phyloP scores from a whole-genome alignment of 2,797 vertebrate species.

The Alauda arvensis region DNA sequence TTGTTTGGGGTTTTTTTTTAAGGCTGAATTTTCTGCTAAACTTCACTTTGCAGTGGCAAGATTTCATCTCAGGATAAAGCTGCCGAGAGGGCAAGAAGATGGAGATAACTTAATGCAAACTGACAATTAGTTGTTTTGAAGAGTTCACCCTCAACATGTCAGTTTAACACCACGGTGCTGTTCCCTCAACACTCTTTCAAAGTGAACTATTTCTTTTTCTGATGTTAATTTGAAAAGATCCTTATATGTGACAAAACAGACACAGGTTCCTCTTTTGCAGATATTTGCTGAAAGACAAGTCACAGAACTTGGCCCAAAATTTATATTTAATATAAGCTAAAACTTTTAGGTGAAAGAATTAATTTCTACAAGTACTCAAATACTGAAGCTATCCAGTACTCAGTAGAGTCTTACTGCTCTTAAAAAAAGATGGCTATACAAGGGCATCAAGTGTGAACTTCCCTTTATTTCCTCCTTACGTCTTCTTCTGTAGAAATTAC shows the following conservation, averaged over 20 bases:
- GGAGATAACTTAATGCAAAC: neutral
- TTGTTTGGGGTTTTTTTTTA: neutral
- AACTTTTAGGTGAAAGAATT: neutral
- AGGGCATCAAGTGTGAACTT: neutral
- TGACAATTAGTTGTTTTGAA: neutral
- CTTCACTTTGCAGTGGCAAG: neutral
- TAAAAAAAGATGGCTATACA: neutral
- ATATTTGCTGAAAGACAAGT: neutral
- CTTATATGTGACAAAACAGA: neutral
- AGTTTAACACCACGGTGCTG: neutral
- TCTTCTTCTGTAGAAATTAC: neutral
- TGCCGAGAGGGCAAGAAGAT: neutral
- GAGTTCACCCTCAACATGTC: neutral
- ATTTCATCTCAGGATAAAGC: neutral
- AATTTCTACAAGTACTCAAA: neutral
- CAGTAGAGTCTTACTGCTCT: neutral
- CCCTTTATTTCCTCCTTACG: fast-evolving
- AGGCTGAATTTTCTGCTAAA: neutral
- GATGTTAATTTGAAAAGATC: neutral
- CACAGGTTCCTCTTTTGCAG: neutral
- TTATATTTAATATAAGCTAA: neutral
- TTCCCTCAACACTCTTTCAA: neutral
- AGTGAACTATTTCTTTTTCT: neutral
- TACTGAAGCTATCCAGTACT: neutral
- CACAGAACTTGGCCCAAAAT: neutral